Percentiles rank a stretch among this genome's conserved stretches.
phyloP scores from a whole-genome alignment of 2,797 vertebrate genomes.

The Semotilus atromaculatus region DNA sequence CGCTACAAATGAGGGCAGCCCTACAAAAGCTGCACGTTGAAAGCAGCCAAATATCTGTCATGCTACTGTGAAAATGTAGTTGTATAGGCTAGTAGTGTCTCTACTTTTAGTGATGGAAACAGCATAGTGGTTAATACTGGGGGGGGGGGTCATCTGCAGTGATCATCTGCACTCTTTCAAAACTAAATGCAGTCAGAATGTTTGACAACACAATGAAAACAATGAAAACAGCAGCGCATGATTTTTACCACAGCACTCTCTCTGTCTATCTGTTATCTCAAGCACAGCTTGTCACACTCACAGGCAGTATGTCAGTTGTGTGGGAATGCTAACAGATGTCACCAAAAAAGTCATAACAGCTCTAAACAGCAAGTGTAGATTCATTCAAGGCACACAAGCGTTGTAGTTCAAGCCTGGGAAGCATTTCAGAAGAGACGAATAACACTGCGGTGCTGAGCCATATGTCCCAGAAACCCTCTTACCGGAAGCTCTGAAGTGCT shows the following conservation, averaged over 20 bases:
- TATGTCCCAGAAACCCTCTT: slow-evolving; percentile 66
- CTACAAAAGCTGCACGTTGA: background rate
- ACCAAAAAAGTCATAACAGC: slow-evolving; percentile 26
- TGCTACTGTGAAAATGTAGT: background rate
- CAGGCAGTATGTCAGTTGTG: slow-evolving; percentile 28
- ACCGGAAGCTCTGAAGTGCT: slow-evolving; percentile 76
- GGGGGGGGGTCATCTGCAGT: background rate
- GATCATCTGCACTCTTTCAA: slow-evolving; percentile 33
- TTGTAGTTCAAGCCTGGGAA: slow-evolving; percentile 5
- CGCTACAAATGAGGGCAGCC: background rate
- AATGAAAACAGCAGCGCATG: background rate
- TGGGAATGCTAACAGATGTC: slow-evolving; percentile 49
- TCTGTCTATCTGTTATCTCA: slow-evolving; percentile 38
- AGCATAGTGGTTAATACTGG: background rate
- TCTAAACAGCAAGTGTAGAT: background rate
- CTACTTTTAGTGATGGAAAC: background rate
- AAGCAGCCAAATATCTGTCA: background rate
- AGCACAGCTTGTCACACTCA: slow-evolving; percentile 35
- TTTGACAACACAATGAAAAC: slow-evolving; percentile 45
- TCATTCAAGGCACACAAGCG: slow-evolving; percentile 9
- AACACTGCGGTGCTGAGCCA: slow-evolving; percentile 18
- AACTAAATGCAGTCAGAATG: slow-evolving; percentile 22
- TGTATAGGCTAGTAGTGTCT: background rate
- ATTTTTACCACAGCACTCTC: slow-evolving; percentile 22
- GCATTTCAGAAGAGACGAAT: slow-evolving; percentile 23